Evolutionary conservation across 2,888 invertebrate species (phyloP), one percentile per base, ranked within the genome.

Genomic region (Euplagia quadripunctaria): DNA sequence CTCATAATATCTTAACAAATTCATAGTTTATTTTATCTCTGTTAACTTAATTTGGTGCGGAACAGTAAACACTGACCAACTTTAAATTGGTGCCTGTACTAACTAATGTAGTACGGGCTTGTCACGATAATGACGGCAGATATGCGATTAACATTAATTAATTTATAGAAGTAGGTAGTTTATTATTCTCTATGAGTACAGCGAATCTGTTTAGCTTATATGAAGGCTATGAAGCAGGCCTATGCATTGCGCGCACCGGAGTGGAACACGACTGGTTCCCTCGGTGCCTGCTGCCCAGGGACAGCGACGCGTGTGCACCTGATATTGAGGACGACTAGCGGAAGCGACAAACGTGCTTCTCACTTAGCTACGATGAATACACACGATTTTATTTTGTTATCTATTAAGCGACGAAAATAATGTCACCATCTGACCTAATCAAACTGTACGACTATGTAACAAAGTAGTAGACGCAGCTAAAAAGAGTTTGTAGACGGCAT

Each of bases 241-340:
- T 89, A 90, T 90, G 92, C 91, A 89, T 83, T 80, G 88, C 85
- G 85, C 76, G 92, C 92, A 86, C 82, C 94, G 86, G 89, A 88
- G 93, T 93, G 94, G 91, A 93, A 94, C 94, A 85, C 85, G 91
- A 93, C 95, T 91, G 93, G 95, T 94, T 95, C 93, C 92, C 91
- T 85, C 69, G 86, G 79, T 83, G 82, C 75, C 68, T 64, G 81
- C 77, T 84, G 89, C 77, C 89, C 91, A 91, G 93, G 92, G 92
- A 91, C 91, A 84, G 74, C 82, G 77, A 90, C 88, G 90, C 89
- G 90, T 89, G 91, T 90, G 88, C 90, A 88, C 86, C 86, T 88
- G 84, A 86, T 86, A 95, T 92, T 88, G 93, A 90, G 95, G 94
- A 89, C 95, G 88, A 83, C 82, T 85, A 88, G 86, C 90, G 89